Evolutionary conservation across 2,797 vertebrate species (phyloP), one percentile per base, ranked within the genome.

Genomic region (Chaenodraco wilsoni): DNA sequence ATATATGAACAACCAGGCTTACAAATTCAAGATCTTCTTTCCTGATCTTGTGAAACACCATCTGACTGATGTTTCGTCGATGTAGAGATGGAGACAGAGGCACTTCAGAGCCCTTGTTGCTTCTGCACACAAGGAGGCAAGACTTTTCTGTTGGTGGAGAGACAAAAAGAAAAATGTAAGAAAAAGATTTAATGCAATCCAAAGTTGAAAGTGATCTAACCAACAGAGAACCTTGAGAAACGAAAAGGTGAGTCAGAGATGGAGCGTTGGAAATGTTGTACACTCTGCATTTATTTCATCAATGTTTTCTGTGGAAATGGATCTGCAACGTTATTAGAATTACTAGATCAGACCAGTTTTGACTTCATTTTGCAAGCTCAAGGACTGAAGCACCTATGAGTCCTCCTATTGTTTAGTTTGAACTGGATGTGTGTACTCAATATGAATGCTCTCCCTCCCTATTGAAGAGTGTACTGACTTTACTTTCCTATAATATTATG

Each of bases 41-140:
- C 79, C 94, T 96, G 85, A 99, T 99, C 92, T 98, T 99, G 94
- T 99, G 98, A 91, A 99, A 99, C 78, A 99, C 97, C 98, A 99
- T 99, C 84, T 98, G 98, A 90, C 93, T 98, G 90, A 98, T 91
- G 84, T 96, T 97, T 78, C 96, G 96, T 55, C 95, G 96, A 72
- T 96, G 94, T 12, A 95, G 87, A 0, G 95, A 94, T 5, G 97
- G 96, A 19, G 97, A 98, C 1, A 91, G 87, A 63, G 95, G 93
- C 63, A 96, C 88, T 40, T 98, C 97, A 54, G 95, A 95, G 74
- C 92, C 84, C 16, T 95, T 95, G 89, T 96, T 97, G 85, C 94
- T 98, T 88, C 98, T 95, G 84, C 96, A 96, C 67, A 99, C 93
- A 3, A 99, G 91, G 69, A 99, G 95, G 87, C 98, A 98, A 21